Percentiles rank a stretch among this genome's conserved stretches.
Conservation (phyloP, 2,797 vertebrate genomes). For the Falco rusticolus region DNA sequence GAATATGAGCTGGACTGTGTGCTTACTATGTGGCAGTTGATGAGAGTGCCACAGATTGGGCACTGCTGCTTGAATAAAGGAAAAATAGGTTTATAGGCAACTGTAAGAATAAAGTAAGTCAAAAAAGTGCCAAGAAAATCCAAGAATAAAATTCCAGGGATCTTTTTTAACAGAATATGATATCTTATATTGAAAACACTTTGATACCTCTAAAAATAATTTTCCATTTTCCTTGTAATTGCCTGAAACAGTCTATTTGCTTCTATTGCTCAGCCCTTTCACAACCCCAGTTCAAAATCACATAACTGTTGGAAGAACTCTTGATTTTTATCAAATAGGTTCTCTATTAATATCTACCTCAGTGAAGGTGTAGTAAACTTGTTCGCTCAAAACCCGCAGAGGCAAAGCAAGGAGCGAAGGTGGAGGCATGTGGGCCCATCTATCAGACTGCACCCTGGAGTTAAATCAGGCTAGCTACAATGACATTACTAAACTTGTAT, state of each 20-base stretch:
- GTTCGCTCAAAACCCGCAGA: not conserved
- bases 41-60: not conserved
- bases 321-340: not conserved
- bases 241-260: not conserved
- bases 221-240: not conserved
- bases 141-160: slow-evolving; percentile 21
- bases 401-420: not conserved
- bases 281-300: not conserved
- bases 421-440: not conserved
- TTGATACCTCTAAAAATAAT: not conserved
- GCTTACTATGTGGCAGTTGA: slow-evolving; percentile 46
- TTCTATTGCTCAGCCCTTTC: not conserved
- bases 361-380: not conserved
- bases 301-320: not conserved
- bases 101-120: slow-evolving; percentile 4
- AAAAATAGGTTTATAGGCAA: slow-evolving; percentile 32
- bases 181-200: slow-evolving; percentile 25
- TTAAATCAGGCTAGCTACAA: not conserved
- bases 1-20: not conserved
- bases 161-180: not conserved
- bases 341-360: not conserved
- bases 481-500: not conserved
- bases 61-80: slow-evolving; percentile 7
- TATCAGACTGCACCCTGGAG: not conserved
- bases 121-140: slow-evolving; percentile 22